phyloP scores from a whole-genome alignment of 1,140 invertebrate species.

The Tetragnatha versicolor region DNA sequence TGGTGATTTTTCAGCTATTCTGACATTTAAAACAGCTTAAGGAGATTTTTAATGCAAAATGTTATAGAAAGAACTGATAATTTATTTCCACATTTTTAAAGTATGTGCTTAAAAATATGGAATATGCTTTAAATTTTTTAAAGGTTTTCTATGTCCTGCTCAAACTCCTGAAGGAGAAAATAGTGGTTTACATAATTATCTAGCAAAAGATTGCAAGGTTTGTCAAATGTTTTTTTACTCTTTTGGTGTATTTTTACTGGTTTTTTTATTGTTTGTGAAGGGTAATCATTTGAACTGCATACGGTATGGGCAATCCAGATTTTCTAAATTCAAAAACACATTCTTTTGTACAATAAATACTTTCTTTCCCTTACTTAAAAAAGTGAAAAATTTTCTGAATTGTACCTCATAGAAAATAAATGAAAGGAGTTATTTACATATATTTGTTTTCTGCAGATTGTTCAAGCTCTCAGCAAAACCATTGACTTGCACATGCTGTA shows the following conservation, averaged over 20 bases:
- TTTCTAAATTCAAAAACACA: too few relatives aligned
- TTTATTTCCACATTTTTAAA: background rate
- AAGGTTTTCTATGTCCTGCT: constrained; percentile 96
- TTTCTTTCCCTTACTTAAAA: too few relatives aligned
- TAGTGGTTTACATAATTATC: constrained; percentile 97
- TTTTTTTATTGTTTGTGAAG: background rate
- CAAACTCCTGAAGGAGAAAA: constrained; percentile 99
- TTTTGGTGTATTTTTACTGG: background rate
- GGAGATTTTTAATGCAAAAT: background rate
- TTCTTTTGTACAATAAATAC: too few relatives aligned
- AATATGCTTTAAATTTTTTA: background rate
- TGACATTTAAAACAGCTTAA: background rate
- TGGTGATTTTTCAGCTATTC: background rate
- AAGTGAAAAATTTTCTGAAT: too few relatives aligned
- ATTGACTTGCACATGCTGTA: too few relatives aligned
- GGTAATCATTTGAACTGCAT: too few relatives aligned
- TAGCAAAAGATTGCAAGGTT: constrained; percentile 93
- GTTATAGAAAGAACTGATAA: background rate
- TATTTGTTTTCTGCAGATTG: too few relatives aligned
- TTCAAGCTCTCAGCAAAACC: too few relatives aligned
- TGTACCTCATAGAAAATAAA: too few relatives aligned
- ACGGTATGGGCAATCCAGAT: too few relatives aligned
- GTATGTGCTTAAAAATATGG: background rate
- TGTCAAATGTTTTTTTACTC: background rate
- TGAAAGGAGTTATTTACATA: too few relatives aligned